Percentiles rank a stretch among this genome's conserved stretches.
These are phyloP conservation scores for Styela clava DNA, from an alignment of 23 tunicate species.

Conservation along the genomic window DNA sequence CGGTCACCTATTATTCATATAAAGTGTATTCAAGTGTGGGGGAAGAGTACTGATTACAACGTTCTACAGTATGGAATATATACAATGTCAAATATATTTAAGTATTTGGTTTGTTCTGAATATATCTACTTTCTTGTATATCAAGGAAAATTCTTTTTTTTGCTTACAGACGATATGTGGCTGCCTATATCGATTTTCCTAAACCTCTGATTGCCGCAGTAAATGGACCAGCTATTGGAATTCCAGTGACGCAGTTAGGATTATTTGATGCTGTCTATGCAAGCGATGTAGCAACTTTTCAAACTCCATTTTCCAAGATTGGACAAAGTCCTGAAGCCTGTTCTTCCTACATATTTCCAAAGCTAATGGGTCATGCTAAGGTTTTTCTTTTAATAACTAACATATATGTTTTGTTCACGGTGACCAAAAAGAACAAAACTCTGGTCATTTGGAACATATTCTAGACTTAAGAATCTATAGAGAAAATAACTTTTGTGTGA, in stretches of 20 bases:
- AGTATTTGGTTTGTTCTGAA: too few species aligned
- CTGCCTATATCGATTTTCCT: conserved; percentile 91
- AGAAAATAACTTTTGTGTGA: too few species aligned
- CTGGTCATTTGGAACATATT: background rate
- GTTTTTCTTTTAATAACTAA: conserved; percentile 27
- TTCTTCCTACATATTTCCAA: conserved; percentile 89
- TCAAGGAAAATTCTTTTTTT: too few species aligned
- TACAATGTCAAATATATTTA: too few species aligned
- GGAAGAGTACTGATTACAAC: too few species aligned
- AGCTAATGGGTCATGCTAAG: conserved; percentile 90
- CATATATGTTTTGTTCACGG: background rate
- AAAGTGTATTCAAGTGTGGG: too few species aligned
- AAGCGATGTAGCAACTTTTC: conserved; percentile 74
- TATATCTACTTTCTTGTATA: too few species aligned
- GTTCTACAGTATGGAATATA: too few species aligned
- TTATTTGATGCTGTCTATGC: conserved; percentile 93
- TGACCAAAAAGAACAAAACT: background rate
- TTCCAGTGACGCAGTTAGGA: conserved; percentile 83
- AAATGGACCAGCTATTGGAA: conserved; percentile 99
- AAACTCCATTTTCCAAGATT: conserved; percentile 74
- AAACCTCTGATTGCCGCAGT: conserved; percentile 90
- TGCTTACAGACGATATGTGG: conserved; percentile 53
- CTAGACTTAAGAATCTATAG: background rate
- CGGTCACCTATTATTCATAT: too few species aligned
- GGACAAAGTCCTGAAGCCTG: conserved; percentile 99